These are phyloP conservation scores for Drosophila helvetica DNA, from an alignment of 2,888 invertebrate species.

Conservation along the genomic window DNA sequence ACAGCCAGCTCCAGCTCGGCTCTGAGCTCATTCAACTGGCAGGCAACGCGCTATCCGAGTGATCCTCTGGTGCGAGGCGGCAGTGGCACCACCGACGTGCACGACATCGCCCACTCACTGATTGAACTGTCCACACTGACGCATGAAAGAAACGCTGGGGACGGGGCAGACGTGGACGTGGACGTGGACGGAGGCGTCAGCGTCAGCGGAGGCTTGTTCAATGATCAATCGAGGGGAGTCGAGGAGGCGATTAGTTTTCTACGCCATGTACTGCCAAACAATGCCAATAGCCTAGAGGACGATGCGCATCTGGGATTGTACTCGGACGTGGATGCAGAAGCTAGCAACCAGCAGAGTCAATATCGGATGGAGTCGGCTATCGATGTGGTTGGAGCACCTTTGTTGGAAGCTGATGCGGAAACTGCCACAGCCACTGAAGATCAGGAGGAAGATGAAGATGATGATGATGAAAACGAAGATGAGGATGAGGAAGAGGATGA, in stretches of 20 bases:
- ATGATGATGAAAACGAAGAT: constrained; percentile 20
- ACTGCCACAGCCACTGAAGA: constrained; percentile 46
- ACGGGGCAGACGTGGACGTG: not conserved
- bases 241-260: constrained; percentile 45
- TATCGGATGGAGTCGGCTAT: constrained; percentile 32
- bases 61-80: constrained; percentile 40
- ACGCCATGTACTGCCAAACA: constrained; percentile 19
- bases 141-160: constrained; percentile 1
- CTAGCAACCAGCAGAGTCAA: constrained; percentile 24
- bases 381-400: constrained; percentile 48
- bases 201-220: constrained; percentile 24
- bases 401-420: constrained; percentile 11
- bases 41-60: constrained; percentile 24
- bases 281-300: constrained; percentile 22
- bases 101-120: constrained; percentile 54
- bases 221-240: constrained; percentile 40
- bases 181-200: constrained; percentile 4
- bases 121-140: constrained; percentile 49
- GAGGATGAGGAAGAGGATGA: constrained; percentile 25
- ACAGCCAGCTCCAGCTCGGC: constrained; percentile 53
- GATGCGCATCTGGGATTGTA: constrained; percentile 50
- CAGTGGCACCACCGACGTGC: constrained; percentile 21
- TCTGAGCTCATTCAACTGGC: constrained; percentile 40
- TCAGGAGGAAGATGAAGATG: constrained; percentile 30
- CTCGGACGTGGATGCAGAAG: constrained; percentile 36